Evolutionary conservation across 2,888 invertebrate genomes (phyloP).

Genomic region (Uloborus plumipes): DNA sequence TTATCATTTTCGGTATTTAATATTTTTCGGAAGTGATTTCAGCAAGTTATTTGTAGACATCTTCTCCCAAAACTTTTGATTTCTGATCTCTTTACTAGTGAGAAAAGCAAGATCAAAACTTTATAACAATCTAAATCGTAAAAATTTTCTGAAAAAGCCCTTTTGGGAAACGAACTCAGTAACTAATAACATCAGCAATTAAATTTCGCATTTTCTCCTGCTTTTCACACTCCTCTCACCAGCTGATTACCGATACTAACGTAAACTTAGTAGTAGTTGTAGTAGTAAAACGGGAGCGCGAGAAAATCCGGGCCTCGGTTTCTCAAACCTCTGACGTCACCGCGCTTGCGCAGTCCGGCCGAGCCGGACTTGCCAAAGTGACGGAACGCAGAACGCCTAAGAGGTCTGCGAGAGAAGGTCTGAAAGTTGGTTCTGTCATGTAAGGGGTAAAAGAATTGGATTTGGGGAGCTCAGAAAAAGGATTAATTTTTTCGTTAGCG

Average conservation of each 20-base stretch:
- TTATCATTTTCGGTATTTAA: no score
- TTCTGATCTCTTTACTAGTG: no score
- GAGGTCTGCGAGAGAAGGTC: conserved; percentile 37
- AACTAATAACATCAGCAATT: no score
- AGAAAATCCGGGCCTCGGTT: conserved; percentile 41
- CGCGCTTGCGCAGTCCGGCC: conserved; percentile 30
- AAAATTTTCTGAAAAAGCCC: no score
- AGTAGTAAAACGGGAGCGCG: conserved; percentile 44
- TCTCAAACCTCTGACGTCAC: conserved; percentile 46
- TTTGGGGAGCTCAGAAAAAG: conserved; percentile 34
- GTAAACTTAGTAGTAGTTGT: conserved; percentile 57
- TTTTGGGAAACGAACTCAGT: no score
- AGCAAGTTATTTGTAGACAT: no score
- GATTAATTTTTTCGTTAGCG: conserved; percentile 19
- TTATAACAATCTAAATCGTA: no score
- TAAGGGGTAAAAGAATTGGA: conserved; percentile 31
- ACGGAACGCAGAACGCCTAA: conserved; percentile 54
- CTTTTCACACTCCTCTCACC: background rate
- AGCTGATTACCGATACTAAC: conserved; percentile 45
- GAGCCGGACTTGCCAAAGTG: conserved; percentile 53
- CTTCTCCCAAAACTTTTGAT: no score
- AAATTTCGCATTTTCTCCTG: no score
- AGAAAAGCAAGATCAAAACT: no score
- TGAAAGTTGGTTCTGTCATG: conserved; percentile 42
- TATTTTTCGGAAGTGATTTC: no score